Evolutionary conservation across 2,888 invertebrate genomes (phyloP).

Genomic region (Eristalinus aeneus): DNA sequence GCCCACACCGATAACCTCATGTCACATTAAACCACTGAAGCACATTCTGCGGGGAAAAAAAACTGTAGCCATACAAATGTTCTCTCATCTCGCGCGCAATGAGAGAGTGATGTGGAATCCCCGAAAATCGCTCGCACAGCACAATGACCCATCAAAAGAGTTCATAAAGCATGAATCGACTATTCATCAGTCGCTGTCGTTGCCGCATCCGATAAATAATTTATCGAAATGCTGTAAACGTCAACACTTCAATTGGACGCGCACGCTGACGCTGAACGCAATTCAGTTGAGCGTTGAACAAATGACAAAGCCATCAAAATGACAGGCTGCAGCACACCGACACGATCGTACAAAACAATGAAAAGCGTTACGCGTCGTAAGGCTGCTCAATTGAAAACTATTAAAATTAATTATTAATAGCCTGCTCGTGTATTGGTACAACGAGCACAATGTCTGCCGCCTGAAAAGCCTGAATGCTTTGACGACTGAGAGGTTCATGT

Average conservation of each 20-base stretch:
- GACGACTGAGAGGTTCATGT: neutral
- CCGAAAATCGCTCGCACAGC: neutral
- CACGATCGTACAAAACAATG: neutral
- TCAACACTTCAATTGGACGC: constrained; percentile 7
- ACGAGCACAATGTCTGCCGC: constrained; percentile 6
- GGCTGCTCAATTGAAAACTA: constrained; percentile 56
- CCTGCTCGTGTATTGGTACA: neutral
- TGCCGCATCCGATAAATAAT: constrained; percentile 1
- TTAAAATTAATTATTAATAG: constrained; percentile 59
- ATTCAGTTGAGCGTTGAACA: neutral
- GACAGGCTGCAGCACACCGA: constrained; percentile 3
- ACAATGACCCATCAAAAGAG: neutral
- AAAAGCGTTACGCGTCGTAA: constrained; percentile 28
- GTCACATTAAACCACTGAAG: neutral
- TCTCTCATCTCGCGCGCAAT: neutral
- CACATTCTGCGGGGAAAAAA: neutral
- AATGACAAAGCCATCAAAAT: neutral
- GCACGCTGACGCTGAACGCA: neutral
- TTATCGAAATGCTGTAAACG: constrained; percentile 7
- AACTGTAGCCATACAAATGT: neutral
- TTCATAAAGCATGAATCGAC: neutral
- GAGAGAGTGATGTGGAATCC: neutral
- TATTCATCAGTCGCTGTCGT: neutral
- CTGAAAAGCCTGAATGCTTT: neutral
- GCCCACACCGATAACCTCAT: too few species aligned